These are phyloP conservation scores for Galleria mellonella DNA, from an alignment of 1,140 invertebrate species.

Conservation along the genomic window DNA sequence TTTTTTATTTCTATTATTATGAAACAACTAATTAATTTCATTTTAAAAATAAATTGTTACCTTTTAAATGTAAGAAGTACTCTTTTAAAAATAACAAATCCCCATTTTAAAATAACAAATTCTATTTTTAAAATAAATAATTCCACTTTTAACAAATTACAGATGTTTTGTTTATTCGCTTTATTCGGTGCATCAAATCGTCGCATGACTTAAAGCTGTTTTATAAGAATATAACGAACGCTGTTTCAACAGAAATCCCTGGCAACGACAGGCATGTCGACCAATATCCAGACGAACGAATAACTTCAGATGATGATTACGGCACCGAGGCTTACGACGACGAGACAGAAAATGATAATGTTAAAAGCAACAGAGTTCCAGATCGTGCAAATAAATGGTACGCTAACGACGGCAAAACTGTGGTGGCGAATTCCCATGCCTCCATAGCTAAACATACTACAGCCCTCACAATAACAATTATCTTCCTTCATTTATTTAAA, in stretches of 20 bases:
- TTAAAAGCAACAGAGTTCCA: conserved; percentile 56
- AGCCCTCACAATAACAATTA: conserved; percentile 15
- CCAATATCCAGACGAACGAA: conserved; percentile 53
- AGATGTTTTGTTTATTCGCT: too few relatives aligned
- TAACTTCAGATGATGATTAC: conserved; percentile 54
- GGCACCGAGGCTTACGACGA: conserved; percentile 57
- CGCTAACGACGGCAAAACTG: conserved; percentile 54
- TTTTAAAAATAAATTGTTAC: too few relatives aligned
- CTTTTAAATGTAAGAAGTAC: too few relatives aligned
- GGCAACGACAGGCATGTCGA: conserved; percentile 60
- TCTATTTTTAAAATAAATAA: too few relatives aligned
- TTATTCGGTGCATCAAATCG: too few relatives aligned
- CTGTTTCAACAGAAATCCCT: conserved; percentile 48
- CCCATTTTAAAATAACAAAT: too few relatives aligned
- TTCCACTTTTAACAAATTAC: too few relatives aligned
- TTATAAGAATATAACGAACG: not conserved
- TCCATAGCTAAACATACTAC: conserved; percentile 8
- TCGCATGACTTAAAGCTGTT: not conserved
- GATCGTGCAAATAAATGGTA: conserved; percentile 68
- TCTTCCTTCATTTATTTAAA: conserved; percentile 15
- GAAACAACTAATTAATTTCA: too few relatives aligned
- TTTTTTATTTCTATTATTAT: too few relatives aligned
- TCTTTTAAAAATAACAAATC: too few relatives aligned
- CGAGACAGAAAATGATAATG: conserved; percentile 34
- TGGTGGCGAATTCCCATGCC: conserved; percentile 27